These are phyloP conservation scores for Danio aesculapii DNA, from an alignment of 2,797 vertebrate genomes.

Conservation along the genomic window DNA sequence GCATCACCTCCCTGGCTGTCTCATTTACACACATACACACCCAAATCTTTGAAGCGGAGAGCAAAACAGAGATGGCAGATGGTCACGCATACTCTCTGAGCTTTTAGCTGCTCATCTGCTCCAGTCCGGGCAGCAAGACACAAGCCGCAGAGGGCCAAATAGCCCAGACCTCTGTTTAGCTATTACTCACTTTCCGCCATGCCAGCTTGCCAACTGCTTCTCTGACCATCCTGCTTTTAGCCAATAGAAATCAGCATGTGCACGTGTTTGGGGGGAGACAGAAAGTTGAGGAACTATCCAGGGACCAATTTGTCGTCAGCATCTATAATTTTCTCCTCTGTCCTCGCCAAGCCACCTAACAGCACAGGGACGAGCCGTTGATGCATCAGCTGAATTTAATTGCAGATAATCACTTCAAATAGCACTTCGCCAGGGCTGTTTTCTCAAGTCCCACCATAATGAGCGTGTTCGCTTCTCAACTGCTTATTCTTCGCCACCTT, in stretches of 20 bases:
- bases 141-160: constrained; percentile 32
- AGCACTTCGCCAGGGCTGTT: constrained; percentile 46
- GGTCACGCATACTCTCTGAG: constrained; percentile 41
- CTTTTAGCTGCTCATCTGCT: constrained; percentile 39
- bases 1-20: constrained; percentile 10
- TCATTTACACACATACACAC: constrained; percentile 33
- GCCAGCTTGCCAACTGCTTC: constrained; percentile 18
- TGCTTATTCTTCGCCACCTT: constrained; percentile 38
- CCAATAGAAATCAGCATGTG: not conserved
- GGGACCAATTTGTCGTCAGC: constrained; percentile 58
- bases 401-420: constrained; percentile 51
- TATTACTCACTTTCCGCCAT: constrained; percentile 21
- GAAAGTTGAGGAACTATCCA: constrained; percentile 48
- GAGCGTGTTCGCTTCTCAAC: constrained; percentile 37
- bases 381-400: constrained; percentile 51
- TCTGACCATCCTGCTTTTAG: constrained; percentile 22
- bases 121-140: constrained; percentile 31
- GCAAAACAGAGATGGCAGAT: constrained; percentile 55
- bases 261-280: constrained; percentile 12
- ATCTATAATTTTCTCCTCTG: constrained; percentile 33
- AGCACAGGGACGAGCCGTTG: constrained; percentile 48
- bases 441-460: constrained; percentile 43
- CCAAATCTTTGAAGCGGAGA: constrained; percentile 23
- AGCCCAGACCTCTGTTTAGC: constrained; percentile 36
- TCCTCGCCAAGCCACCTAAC: constrained; percentile 29